Evolutionary conservation across 2,113 vertebrate genomes (phyloP), one percentile per base, ranked within the genome.

Genomic region (Oreochromis aureus): DNA sequence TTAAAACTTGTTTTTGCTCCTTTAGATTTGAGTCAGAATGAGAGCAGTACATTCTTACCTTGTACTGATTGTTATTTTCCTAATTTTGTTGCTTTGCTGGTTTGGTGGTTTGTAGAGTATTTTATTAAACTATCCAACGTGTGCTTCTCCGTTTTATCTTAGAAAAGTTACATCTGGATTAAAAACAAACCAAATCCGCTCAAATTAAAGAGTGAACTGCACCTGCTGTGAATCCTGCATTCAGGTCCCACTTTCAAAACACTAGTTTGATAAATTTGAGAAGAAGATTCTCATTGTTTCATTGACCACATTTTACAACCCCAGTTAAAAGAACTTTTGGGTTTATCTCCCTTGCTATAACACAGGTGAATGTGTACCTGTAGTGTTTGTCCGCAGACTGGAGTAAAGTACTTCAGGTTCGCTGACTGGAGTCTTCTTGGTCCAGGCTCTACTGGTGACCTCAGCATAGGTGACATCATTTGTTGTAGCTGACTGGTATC

Each of bases 211-310:
- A 24, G 6, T 24, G 54, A 55, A 6, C 53, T 55, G 3, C n/a
- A 55, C 0, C 54, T 55, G 54, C 54, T 22, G 10, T 22, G 1
- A 53, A 53, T 10, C 48, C 48, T 53, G 48, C 48, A 19, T 5
- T 19, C 9, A n/a, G 48, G 5, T 54, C 54, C 6, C 54, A 55
- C 54, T 55, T 55, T 55, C n/a, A 55, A 55, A 55, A 55, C 54
- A 55, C n/a, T 24, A 24, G 54, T 24, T 55, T 55, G n/a, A 55
- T 1, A 22, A 12, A 12, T 55, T 2, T 55, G n/a, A 24, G 54
- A 55, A 55, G 10, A 55, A 12, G 0, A 55, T 24, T 24, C 0
- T 24, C 54, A 12, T 24, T 6, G n/a, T 55, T 55, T 55, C n/a
- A 6, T 1, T 55, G 54, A 55, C 0, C 54, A 55, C 54, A 55